Evolutionary conservation across 92 coral and sea anemone genomes (phyloP), one percentile per base, ranked within the genome.

Genomic region (Phenganax marumi): DNA sequence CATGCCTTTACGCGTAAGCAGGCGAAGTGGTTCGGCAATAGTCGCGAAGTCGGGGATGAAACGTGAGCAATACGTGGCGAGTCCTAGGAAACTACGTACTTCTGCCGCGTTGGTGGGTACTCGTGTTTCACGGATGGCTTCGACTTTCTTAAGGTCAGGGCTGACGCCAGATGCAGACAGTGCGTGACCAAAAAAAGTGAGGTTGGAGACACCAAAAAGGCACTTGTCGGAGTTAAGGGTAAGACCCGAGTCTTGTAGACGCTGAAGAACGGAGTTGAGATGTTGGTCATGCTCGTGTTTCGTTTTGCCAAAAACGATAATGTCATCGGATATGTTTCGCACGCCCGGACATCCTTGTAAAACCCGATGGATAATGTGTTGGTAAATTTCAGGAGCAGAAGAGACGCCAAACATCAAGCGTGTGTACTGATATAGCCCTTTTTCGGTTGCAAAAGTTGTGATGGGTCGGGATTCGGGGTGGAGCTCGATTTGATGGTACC

Each of bases 21-120:
- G 62, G 17, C 79, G 79, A 7, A 50, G 79, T 12, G 62, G 79
- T 26, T 74, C 65, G 1, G 79, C 65, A 56, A 74, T 63, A 8
- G 65, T 74, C 16, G 83, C 61, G 52, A 75, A 66, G 12, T 81
- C 56, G 6, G 89, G 89, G 52, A 82, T 65, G 68, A 76, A 82
- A 12, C 68, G 66, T 8, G 86, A 47, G 62, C 86, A 87, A 56
- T 87, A 76, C 43, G 80, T 87, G 5, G 68, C 79, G 6, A 81
- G 82, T n/a, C 83, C 78, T 8, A 86, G 53, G 63, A 80, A 81
- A 80, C 89, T 86, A 2, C 84, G 84, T 12, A 86, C 82, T 81
- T 86, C 89, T 10, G 66, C 72, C 10, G 75, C 43, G 3, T 66
- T 82, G 8, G 66, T 54, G 4, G 86, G 90, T 39, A 25, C 25